Conservation (phyloP, 2,113 vertebrate genomes). For the Ailurus styani region DNA sequence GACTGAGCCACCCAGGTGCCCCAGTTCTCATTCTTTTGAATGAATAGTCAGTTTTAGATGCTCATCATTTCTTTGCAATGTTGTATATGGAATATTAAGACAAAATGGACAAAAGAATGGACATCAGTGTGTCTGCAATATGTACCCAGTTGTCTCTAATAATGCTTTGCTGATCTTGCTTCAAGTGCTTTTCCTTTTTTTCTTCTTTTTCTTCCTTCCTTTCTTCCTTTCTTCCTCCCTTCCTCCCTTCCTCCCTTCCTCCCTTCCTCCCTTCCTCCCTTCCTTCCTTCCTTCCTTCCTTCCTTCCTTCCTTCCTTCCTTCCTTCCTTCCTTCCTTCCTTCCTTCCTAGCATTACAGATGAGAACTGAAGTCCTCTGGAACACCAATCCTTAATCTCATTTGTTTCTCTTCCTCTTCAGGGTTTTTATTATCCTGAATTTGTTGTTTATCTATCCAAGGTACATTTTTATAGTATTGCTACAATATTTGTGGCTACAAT, state of each 20-base stretch:
- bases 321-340: not conserved
- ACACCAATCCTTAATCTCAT: too few relatives aligned
- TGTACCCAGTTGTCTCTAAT: not conserved
- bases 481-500: not conserved
- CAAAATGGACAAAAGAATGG: not conserved
- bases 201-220: not conserved
- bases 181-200: not conserved
- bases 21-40: not conserved
- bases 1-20: too few relatives aligned
- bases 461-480: not conserved
- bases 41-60: constrained; percentile 12
- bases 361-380: not conserved
- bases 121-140: not conserved
- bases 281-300: not conserved
- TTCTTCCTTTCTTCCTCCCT: too few relatives aligned
- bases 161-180: not conserved
- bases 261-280: not conserved
- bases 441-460: not conserved
- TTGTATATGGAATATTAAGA: not conserved
- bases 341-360: not conserved
- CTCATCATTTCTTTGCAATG: not conserved
- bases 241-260: too few relatives aligned
- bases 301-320: too few relatives aligned
- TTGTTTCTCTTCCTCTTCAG: not conserved
- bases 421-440: not conserved